These are phyloP conservation scores for Seira sanloemensis DNA, from an alignment of 2,888 invertebrate genomes.

Conservation along the genomic window DNA sequence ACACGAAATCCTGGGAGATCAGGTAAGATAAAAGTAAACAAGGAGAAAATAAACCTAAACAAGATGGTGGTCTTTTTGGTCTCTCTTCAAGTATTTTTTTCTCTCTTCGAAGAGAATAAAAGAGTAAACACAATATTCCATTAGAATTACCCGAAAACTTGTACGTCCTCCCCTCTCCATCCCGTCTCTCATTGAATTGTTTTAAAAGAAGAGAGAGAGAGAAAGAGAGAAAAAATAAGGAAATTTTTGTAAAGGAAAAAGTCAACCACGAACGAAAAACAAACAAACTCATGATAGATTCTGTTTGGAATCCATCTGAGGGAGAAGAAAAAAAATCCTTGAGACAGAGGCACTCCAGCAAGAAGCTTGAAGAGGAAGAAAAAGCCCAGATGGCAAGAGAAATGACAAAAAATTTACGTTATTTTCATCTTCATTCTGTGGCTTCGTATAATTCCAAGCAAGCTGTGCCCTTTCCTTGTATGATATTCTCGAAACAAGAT, in stretches of 20 bases:
- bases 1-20: slow-evolving; percentile 20
- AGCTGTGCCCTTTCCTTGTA: not conserved
- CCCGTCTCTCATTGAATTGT: no score
- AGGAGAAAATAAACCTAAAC: slow-evolving; percentile 34
- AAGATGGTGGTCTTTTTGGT: slow-evolving; percentile 44
- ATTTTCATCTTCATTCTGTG: slow-evolving; percentile 22
- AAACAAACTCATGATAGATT: slow-evolving; percentile 8
- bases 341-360: not conserved
- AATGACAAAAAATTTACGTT: slow-evolving; percentile 58
- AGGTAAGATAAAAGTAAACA: slow-evolving; percentile 52
- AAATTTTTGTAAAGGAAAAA: not conserved
- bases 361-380: not conserved
- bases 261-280: slow-evolving; percentile 1
- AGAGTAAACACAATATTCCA: slow-evolving; percentile 54
- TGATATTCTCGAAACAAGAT: slow-evolving; percentile 13
- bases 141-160: slow-evolving; percentile 51
- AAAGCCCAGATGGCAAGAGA: not conserved
- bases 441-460: slow-evolving; percentile 49
- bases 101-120: not conserved
- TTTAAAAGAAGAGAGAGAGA: not conserved
- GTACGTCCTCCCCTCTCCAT: not conserved
- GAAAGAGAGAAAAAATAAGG: not conserved
- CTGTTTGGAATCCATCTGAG: not conserved
- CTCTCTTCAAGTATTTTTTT: not conserved
- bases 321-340: slow-evolving; percentile 7